Evolutionary conservation across 1,140 invertebrate genomes (phyloP).

Genomic region (Spodoptera frugiperda): DNA sequence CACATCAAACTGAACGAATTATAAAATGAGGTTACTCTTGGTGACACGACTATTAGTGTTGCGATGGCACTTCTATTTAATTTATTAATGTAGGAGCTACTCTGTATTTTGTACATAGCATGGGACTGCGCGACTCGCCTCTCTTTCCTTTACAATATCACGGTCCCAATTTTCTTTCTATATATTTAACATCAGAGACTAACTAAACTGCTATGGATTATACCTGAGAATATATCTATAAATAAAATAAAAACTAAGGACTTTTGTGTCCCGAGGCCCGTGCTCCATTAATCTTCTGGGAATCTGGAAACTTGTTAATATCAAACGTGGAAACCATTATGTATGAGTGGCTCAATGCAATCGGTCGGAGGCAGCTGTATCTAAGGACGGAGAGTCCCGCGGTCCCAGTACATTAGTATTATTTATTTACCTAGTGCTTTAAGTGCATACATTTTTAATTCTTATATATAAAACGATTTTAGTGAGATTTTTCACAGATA

Average conservation of each 20-base stretch:
- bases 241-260: no score
- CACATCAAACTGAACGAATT: no score
- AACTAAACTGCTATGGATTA: no score
- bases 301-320: no score
- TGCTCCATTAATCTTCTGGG: no score
- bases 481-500: slow-evolving; percentile 68
- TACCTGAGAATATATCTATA: no score
- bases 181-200: no score
- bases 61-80: slow-evolving; percentile 13
- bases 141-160: neutral
- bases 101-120: slow-evolving; percentile 72
- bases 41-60: neutral
- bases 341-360: no score
- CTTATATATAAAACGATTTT: slow-evolving; percentile 53
- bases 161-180: neutral
- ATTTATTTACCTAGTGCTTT: slow-evolving; percentile 83
- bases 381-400: slow-evolving; percentile 52
- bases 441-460: slow-evolving; percentile 73
- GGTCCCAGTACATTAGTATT: slow-evolving; percentile 81
- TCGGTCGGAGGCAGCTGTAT: no score
- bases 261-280: no score
- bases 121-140: slow-evolving; percentile 50
- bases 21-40: neutral
- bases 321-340: no score
- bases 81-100: slow-evolving; percentile 44